Conservation (phyloP, 1,140 invertebrate species). For the Carcinoscorpius rotundicauda region DNA sequence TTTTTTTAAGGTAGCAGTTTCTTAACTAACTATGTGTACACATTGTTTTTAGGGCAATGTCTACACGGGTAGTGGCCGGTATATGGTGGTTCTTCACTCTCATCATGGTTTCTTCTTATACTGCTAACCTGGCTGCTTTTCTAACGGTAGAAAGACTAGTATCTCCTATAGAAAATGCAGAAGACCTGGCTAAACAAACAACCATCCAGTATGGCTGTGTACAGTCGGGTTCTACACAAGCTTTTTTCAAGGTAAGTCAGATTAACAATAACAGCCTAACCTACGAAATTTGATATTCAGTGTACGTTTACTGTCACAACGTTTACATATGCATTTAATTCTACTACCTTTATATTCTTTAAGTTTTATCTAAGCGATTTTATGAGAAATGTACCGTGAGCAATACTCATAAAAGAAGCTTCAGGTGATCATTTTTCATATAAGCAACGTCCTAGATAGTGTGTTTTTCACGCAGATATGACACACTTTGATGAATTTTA, state of each 20-base stretch:
- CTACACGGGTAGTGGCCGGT: conserved; percentile 35
- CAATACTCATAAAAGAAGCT: too few relatives aligned
- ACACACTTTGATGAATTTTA: too few relatives aligned
- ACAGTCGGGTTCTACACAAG: conserved; percentile 38
- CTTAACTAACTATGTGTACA: background rate
- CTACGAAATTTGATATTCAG: background rate
- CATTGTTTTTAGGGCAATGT: conserved; percentile 28
- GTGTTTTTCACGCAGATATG: too few relatives aligned
- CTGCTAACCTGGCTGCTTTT: conserved; percentile 45
- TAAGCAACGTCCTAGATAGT: too few relatives aligned
- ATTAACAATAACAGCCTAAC: background rate
- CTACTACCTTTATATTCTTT: too few relatives aligned
- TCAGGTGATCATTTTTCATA: too few relatives aligned
- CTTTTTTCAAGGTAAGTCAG: conserved; percentile 32
- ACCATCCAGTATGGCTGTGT: conserved; percentile 42
- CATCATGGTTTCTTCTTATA: conserved; percentile 46
- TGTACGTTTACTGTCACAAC: background rate
- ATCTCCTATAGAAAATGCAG: conserved; percentile 41
- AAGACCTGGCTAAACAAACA: conserved; percentile 43
- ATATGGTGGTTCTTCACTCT: conserved; percentile 47
- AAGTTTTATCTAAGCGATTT: too few relatives aligned
- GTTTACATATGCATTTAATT: too few relatives aligned
- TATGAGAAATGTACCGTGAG: too few relatives aligned
- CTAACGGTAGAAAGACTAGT: conserved; percentile 44
- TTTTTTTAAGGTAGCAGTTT: conserved; percentile 47